phyloP scores from a whole-genome alignment of 2,113 vertebrate species.

The Origma solitaria region DNA sequence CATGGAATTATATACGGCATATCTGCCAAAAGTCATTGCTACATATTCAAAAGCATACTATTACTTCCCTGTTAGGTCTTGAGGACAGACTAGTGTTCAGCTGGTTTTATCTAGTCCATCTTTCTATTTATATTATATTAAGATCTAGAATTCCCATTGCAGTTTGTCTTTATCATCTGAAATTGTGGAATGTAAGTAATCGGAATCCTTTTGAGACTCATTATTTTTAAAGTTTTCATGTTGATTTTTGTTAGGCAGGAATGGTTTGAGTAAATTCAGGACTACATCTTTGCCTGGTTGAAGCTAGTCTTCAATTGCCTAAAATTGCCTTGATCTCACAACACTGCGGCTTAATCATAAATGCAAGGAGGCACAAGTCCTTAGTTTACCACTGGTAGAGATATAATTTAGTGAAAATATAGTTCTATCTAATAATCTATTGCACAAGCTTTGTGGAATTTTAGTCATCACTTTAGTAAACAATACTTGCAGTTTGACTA shows the following conservation, averaged over 20 bases:
- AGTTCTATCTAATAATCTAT: neutral
- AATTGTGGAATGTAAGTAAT: constrained; percentile 57
- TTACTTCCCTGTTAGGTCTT: constrained; percentile 61
- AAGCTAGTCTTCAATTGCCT: constrained; percentile 35
- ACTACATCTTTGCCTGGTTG: constrained; percentile 42
- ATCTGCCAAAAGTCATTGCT: constrained; percentile 65
- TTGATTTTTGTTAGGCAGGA: constrained; percentile 52
- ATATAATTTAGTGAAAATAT: neutral
- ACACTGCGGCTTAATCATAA: constrained; percentile 21
- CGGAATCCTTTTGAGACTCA: constrained; percentile 28
- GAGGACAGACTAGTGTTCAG: constrained; percentile 70
- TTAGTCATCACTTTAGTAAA: neutral
- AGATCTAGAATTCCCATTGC: constrained; percentile 53
- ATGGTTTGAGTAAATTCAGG: constrained; percentile 41
- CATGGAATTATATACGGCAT: constrained; percentile 35
- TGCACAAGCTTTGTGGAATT: neutral
- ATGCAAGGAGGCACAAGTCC: constrained; percentile 33
- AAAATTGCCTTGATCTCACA: constrained; percentile 31
- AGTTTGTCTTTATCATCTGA: constrained; percentile 59
- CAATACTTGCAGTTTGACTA: neutral
- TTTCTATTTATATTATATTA: constrained; percentile 72
- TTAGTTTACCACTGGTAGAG: neutral
- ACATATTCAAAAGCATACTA: constrained; percentile 46
- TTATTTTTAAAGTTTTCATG: constrained; percentile 69
- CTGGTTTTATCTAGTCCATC: constrained; percentile 66